Evolutionary conservation across 2,113 vertebrate species (phyloP).

Genomic region (Bubo bubo): DNA sequence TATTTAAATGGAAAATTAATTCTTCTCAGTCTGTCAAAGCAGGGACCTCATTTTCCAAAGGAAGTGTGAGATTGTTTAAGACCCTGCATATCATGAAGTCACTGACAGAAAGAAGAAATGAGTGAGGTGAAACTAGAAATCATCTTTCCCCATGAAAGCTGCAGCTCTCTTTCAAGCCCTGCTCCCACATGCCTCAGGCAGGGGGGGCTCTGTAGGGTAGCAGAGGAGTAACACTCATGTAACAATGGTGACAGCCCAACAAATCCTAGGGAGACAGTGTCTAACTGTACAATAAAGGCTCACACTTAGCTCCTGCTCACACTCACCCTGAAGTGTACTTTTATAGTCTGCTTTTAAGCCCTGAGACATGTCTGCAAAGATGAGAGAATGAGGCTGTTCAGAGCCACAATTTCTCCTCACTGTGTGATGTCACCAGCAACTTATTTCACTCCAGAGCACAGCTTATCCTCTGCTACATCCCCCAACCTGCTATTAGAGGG

Average conservation of each 20-base stretch:
- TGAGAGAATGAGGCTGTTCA: not conserved
- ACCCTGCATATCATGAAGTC: not conserved
- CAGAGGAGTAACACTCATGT: not conserved
- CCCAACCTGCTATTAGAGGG: not conserved
- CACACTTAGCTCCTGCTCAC: not conserved
- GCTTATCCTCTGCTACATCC: not conserved
- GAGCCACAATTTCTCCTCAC: not conserved
- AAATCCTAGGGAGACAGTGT: not conserved
- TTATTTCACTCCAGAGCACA: not conserved
- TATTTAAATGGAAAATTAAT: slow-evolving; percentile 59
- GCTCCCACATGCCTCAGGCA: not conserved
- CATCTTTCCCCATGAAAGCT: not conserved
- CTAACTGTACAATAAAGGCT: not conserved
- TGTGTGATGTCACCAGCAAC: not conserved
- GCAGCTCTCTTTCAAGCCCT: not conserved
- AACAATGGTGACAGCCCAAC: not conserved
- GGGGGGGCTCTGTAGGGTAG: not conserved
- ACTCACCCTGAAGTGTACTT: not conserved
- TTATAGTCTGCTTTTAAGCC: not conserved
- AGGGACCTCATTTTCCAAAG: slow-evolving; percentile 11
- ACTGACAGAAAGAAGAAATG: not conserved
- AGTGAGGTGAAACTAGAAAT: not conserved
- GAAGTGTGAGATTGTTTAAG: not conserved
- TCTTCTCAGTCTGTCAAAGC: slow-evolving; percentile 42
- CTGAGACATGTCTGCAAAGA: not conserved